phyloP scores from a whole-genome alignment of 35 echinoderm and acorn worm species.

The Anneissia japonica region DNA sequence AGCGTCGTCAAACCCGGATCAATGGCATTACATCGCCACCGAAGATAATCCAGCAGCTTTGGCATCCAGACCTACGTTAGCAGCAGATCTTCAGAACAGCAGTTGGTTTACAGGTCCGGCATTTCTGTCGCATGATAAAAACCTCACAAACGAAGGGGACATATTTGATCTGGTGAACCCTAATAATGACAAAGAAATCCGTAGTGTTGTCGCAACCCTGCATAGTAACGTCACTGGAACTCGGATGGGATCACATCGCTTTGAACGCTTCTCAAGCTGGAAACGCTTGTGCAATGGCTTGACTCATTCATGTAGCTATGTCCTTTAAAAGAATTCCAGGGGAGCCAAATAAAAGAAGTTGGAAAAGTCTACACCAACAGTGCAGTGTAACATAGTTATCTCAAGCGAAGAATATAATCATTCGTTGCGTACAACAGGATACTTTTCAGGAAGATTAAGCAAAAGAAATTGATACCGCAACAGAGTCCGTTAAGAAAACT shows the following conservation, averaged over 20 bases:
- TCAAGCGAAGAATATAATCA: background rate
- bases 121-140: background rate
- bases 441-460: background rate
- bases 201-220: background rate
- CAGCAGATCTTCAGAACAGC: background rate
- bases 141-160: background rate
- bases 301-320: background rate
- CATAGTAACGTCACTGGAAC: background rate
- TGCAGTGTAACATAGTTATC: background rate
- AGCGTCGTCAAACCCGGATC: conserved; percentile 12
- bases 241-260: conserved; percentile 1
- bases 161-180: background rate
- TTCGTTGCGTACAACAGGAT: conserved; percentile 12
- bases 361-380: background rate
- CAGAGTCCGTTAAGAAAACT: background rate
- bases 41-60: too few relatives aligned
- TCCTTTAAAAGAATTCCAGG: background rate
- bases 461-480: background rate
- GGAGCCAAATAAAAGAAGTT: background rate
- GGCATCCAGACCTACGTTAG: too few relatives aligned
- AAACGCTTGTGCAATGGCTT: background rate
- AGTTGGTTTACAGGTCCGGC: conserved; percentile 22
- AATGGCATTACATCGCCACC: too few relatives aligned
- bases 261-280: conserved; percentile 19
- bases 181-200: background rate